phyloP scores from a whole-genome alignment of 2,888 invertebrate genomes.

The Nemurella pictetii region DNA sequence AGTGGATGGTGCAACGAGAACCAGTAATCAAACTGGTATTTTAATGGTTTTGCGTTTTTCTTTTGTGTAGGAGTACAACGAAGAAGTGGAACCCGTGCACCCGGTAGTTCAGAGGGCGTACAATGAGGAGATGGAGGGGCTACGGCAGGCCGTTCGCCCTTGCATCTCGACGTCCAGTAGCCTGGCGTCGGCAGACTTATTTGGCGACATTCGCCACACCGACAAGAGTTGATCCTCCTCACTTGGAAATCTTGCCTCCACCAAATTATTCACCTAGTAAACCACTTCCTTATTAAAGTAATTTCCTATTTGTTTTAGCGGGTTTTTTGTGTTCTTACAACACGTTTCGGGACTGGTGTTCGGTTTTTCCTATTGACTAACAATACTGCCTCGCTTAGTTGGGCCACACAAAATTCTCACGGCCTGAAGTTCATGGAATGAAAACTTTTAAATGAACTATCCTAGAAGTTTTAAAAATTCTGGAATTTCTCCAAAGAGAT shows the following conservation, averaged over 20 bases:
- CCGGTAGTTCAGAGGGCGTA: not conserved
- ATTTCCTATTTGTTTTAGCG: not conserved
- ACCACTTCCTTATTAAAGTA: not conserved
- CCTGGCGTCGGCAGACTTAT: not conserved
- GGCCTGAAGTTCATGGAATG: too few species aligned
- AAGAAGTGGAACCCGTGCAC: not conserved
- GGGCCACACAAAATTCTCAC: too few species aligned
- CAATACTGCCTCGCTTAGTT: too few species aligned
- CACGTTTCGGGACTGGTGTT: not conserved
- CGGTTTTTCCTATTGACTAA: not conserved
- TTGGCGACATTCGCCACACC: not conserved
- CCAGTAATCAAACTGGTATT: too few species aligned
- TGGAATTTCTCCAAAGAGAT: not conserved
- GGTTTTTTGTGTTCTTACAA: not conserved
- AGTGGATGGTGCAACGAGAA: too few species aligned
- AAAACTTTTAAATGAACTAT: too few species aligned
- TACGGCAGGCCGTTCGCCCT: not conserved
- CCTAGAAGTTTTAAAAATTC: too few species aligned
- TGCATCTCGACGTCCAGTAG: conserved; percentile 7
- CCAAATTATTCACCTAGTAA: not conserved
- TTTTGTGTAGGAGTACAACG: not conserved
- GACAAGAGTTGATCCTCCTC: not conserved
- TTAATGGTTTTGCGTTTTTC: not conserved
- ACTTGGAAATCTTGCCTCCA: not conserved
- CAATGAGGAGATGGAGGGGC: not conserved